Conservation (phyloP, 2,888 invertebrate genomes). For the Heteropelma amictum region DNA sequence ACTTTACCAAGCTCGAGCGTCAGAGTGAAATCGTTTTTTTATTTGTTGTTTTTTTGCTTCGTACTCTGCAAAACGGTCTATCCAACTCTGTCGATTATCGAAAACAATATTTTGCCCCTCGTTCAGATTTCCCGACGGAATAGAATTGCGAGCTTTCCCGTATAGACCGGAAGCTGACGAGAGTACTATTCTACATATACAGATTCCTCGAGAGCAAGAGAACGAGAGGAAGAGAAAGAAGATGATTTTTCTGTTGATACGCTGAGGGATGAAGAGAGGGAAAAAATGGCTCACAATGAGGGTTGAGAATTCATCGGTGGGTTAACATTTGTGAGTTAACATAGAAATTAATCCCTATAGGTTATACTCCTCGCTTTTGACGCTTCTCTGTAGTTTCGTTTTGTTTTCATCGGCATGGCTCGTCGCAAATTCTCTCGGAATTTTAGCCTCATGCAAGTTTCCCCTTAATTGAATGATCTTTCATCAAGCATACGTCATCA, state of each 20-base stretch:
- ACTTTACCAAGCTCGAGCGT: slow-evolving; percentile 14
- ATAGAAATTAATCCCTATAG: slow-evolving; percentile 59
- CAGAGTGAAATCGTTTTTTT: slow-evolving; percentile 3
- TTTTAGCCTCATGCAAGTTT: slow-evolving; percentile 12
- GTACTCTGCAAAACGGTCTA: slow-evolving; percentile 48
- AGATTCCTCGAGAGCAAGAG: slow-evolving; percentile 12
- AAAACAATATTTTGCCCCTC: slow-evolving; percentile 61
- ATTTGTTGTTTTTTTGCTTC: slow-evolving; percentile 9
- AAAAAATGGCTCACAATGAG: slow-evolving; percentile 41
- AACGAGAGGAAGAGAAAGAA: background rate
- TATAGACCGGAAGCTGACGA: slow-evolving; percentile 38
- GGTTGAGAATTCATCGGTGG: slow-evolving; percentile 57
- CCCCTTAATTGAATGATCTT: slow-evolving; percentile 4
- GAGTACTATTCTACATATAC: slow-evolving; percentile 31
- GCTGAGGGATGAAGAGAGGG: slow-evolving; percentile 18
- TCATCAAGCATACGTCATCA: background rate
- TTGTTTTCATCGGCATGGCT: slow-evolving; percentile 31
- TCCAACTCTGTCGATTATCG: slow-evolving; percentile 59
- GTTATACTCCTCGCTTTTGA: slow-evolving; percentile 37
- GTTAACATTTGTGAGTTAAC: slow-evolving; percentile 59
- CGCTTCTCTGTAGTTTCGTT: slow-evolving; percentile 10
- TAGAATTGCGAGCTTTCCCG: slow-evolving; percentile 25
- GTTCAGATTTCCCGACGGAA: slow-evolving; percentile 59
- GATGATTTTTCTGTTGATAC: slow-evolving; percentile 33
- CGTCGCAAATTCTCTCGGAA: slow-evolving; percentile 22